Evolutionary conservation across 2,113 vertebrate genomes (phyloP), one percentile per base, ranked within the genome.

Genomic region (Aldabrachelys gigantea): DNA sequence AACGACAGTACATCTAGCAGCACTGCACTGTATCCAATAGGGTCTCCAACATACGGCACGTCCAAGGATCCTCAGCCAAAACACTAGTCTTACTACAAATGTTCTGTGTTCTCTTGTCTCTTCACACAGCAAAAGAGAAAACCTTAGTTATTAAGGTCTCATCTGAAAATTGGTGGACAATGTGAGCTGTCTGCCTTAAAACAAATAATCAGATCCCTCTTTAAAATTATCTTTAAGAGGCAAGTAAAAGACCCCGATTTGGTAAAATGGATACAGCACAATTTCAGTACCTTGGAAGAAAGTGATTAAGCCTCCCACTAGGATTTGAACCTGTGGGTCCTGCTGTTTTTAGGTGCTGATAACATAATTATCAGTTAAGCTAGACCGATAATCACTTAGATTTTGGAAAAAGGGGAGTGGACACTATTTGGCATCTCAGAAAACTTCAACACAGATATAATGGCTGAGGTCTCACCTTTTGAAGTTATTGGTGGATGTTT

Each of bases 381-480:
- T 10, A 78, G 41, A 29, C 24, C 47, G 6, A 27, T 44, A 78
- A 27, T 27, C 41, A 29, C 41, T 78, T 78, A 27, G 24, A 29
- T 76, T 76, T 76, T 13, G 38, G 72, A 25, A 22, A n/a, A 76
- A 76, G 41, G 10, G 10, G 12, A 25, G 41, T 10, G 72, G 72
- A 44, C 10, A 12, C 21, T 44, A 75, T 75, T 22, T 75, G n/a
- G 9, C n/a, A 38, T n/a, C 65, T 72, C 53, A 54, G 21, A 59
- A 59, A 29, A 31, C 57, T 59, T 59, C 57, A 59, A 14, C 11
- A 31, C 12, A 59, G 25, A 59, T 59, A 29, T 59, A 31, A 59
- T 4, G 5, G 25, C 47, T 16, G 57, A 25, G 91, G 90, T 91
- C 96, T 90, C 91, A 96, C 96, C 97, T 72, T 79, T 80, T 89